Evolutionary conservation across 2,888 invertebrate species (phyloP), one percentile per base, ranked within the genome.

Genomic region (Apodemia zela): DNA sequence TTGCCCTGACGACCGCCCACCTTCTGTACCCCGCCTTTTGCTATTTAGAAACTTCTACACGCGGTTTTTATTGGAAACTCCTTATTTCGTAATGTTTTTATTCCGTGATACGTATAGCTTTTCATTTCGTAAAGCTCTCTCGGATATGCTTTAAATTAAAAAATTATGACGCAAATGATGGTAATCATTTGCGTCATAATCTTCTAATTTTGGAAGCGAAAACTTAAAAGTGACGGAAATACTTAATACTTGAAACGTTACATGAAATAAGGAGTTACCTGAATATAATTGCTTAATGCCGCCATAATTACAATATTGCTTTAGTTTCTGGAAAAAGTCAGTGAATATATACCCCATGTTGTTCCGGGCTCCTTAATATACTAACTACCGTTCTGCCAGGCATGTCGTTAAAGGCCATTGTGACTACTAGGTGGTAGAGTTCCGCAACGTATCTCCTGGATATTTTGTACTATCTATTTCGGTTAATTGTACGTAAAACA

Each of bases 1-100:
- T 89, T 75, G 81, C 82, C 81, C 81, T 82, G 80, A 74, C 83
- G 76, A 88, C 89, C 84, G 81, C 81, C 86, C 83, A 80, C 87
- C 82, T 76, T 77, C 80, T 79, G 81, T 82, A 79, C 79, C 83
- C 82, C 80, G 75, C 79, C 80, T 57, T 75, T 74, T 69, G 75
- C 78, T 80, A 81, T 78, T 81, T 81, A 79, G 77, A 77, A 81
- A 81, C 75, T 80, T 79, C 76, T 78, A 76, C 76, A 78, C 77
- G 73, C 67, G 68, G 72, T 29, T 73, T 76, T 78, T 84, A 84
- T 84, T 82, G 74, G 79, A 78, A 73, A 72, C 67, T 72, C 78
- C 80, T 81, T 79, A 77, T 71, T 68, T 71, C 69, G 15, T 57
- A 25, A 57, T 57, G 57, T 59, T 49, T 47, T 15, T 62, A 42